Percentiles rank a stretch among this genome's conserved stretches.
phyloP scores from a whole-genome alignment of 2,113 vertebrate genomes.

The Montifringilla adamsi region DNA sequence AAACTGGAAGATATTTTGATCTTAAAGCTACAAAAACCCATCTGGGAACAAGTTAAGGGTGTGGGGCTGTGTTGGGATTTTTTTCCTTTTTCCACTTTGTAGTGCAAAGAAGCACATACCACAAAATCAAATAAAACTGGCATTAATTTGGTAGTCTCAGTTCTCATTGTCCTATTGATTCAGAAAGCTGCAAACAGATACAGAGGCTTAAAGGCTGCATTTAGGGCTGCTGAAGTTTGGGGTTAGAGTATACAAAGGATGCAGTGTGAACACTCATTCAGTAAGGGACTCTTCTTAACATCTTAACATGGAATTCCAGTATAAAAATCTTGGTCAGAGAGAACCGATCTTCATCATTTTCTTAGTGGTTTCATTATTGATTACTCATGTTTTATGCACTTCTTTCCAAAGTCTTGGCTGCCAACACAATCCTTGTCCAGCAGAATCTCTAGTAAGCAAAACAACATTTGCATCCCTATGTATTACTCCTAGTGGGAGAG shows the following conservation, averaged over 20 bases:
- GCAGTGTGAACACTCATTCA: not conserved
- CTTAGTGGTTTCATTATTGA: slow-evolving; percentile 21
- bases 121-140: slow-evolving; percentile 63
- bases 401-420: not conserved
- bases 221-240: slow-evolving; percentile 37
- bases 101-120: slow-evolving; percentile 44
- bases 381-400: slow-evolving; percentile 9
- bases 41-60: slow-evolving; percentile 18
- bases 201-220: slow-evolving; percentile 16
- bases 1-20: slow-evolving; percentile 58
- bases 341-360: slow-evolving; percentile 1
- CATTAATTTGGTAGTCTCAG: slow-evolving; percentile 56
- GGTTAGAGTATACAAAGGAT: not conserved
- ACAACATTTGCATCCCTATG: not conserved
- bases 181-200: slow-evolving; percentile 50
- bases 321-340: not conserved
- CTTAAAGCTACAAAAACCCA: slow-evolving; percentile 26
- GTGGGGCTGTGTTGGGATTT: not conserved
- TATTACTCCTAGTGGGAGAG: not conserved
- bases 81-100: slow-evolving; percentile 37
- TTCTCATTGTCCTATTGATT: slow-evolving; percentile 63
- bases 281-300: not conserved
- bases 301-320: slow-evolving; percentile 10
- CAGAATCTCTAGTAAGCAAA: slow-evolving; percentile 20
- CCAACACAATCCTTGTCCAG: not conserved